These are phyloP conservation scores for Frieseomelitta varia DNA, from an alignment of 1,140 invertebrate genomes.

Conservation along the genomic window DNA sequence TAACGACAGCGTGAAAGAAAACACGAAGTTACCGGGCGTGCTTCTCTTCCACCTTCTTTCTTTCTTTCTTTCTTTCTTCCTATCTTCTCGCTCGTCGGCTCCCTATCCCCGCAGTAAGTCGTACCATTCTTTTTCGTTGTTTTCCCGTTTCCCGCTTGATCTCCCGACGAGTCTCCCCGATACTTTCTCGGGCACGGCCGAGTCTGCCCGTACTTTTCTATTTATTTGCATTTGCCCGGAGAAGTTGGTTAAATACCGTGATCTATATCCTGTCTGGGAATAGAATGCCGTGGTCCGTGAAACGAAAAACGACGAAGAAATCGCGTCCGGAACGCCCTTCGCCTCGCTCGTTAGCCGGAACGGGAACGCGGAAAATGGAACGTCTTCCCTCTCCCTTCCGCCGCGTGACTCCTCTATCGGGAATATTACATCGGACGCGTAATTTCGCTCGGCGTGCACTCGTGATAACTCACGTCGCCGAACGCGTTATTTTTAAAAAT, in stretches of 20 bases:
- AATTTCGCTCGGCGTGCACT: background rate
- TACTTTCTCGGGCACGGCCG: background rate
- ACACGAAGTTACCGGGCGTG: background rate
- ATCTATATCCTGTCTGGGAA: slow-evolving; percentile 36
- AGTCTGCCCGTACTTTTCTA: background rate
- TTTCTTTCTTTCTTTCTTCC: too few species aligned
- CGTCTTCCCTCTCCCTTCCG: background rate
- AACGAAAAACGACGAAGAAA: slow-evolving; percentile 9
- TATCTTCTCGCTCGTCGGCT: background rate
- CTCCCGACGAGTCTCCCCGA: background rate
- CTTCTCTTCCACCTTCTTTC: background rate
- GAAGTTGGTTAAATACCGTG: slow-evolving; percentile 20
- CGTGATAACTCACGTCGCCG: background rate
- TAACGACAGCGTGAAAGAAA: slow-evolving; percentile 23
- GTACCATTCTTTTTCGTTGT: background rate
- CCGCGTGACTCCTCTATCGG: background rate
- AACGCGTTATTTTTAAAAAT: background rate
- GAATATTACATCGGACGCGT: background rate
- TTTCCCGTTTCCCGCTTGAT: slow-evolving; percentile 6
- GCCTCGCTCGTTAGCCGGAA: background rate
- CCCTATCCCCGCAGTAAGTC: too few species aligned
- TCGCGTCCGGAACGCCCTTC: background rate
- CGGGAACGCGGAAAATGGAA: background rate
- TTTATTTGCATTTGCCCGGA: slow-evolving; percentile 33
- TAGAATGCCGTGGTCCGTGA: slow-evolving; percentile 32